Evolutionary conservation across 2,113 vertebrate genomes (phyloP).

Genomic region (Apus apus): DNA sequence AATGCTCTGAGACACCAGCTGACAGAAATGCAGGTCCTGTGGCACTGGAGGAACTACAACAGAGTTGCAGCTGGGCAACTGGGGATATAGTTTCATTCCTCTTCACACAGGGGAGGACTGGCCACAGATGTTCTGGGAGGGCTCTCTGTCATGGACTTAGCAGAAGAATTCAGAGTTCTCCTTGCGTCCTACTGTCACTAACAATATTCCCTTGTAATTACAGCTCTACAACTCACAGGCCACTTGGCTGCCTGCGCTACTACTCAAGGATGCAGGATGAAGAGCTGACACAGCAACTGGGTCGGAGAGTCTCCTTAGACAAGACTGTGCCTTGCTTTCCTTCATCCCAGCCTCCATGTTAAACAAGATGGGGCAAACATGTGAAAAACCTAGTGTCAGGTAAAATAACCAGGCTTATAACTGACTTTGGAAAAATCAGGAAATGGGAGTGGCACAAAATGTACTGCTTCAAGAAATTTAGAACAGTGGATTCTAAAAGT

Average conservation of each 20-base stretch:
- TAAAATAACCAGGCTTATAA: not conserved
- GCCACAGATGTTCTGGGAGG: not conserved
- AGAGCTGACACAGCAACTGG: not conserved
- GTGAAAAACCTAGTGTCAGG: not conserved
- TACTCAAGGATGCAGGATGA: not conserved
- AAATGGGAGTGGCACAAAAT: not conserved
- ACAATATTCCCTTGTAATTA: not conserved
- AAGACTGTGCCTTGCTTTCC: not conserved
- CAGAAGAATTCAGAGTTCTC: not conserved
- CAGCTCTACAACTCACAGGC: not conserved
- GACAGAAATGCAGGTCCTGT: not conserved
- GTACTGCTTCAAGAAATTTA: not conserved
- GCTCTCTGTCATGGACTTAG: not conserved
- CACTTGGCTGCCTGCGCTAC: not conserved
- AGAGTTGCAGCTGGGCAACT: not conserved
- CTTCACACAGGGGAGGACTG: not conserved
- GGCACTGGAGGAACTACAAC: not conserved
- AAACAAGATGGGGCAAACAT: not conserved
- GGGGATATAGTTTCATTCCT: not conserved
- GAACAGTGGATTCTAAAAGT: not conserved
- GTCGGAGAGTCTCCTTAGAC: not conserved
- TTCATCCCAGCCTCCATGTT: not conserved
- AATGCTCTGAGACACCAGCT: not conserved
- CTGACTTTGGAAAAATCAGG: not conserved
- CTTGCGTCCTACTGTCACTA: not conserved